Evolutionary conservation across 1,140 invertebrate genomes (phyloP).

Genomic region (Tetragonula clypearis): DNA sequence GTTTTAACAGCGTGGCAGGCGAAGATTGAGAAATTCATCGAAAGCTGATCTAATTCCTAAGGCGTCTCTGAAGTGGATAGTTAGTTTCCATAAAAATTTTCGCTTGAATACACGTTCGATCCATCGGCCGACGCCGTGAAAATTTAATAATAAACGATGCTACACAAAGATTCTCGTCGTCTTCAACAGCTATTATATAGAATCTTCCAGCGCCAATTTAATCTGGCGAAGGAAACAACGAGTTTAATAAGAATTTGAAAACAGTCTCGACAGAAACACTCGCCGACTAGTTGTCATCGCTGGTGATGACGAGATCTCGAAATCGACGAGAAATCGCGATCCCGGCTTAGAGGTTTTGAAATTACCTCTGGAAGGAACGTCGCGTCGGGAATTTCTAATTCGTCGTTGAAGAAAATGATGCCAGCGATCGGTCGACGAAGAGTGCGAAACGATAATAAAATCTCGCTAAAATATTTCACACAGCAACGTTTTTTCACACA

Average conservation of each 20-base stretch:
- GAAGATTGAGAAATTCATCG: slow-evolving; percentile 35
- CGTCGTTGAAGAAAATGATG: neutral
- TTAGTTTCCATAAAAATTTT: neutral
- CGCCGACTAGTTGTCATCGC: neutral
- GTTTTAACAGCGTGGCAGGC: neutral
- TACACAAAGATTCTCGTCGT: neutral
- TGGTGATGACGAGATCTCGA: neutral
- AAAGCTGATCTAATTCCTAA: neutral
- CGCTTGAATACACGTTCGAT: neutral
- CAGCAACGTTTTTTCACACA: neutral
- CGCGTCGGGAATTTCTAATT: neutral
- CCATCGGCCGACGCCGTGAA: neutral
- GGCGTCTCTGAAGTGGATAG: neutral
- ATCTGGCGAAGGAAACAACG: slow-evolving; percentile 13
- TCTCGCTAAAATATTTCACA: neutral
- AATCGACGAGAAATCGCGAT: neutral
- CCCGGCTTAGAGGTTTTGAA: neutral
- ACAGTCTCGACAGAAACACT: neutral
- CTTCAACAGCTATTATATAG: neutral
- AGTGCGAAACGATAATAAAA: neutral
- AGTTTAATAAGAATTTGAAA: slow-evolving; percentile 7
- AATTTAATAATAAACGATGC: neutral
- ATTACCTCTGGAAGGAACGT: neutral
- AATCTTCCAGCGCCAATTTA: slow-evolving; percentile 17
- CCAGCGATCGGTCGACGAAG: neutral